phyloP scores from a whole-genome alignment of 2,888 invertebrate species.

The Tuta absoluta region DNA sequence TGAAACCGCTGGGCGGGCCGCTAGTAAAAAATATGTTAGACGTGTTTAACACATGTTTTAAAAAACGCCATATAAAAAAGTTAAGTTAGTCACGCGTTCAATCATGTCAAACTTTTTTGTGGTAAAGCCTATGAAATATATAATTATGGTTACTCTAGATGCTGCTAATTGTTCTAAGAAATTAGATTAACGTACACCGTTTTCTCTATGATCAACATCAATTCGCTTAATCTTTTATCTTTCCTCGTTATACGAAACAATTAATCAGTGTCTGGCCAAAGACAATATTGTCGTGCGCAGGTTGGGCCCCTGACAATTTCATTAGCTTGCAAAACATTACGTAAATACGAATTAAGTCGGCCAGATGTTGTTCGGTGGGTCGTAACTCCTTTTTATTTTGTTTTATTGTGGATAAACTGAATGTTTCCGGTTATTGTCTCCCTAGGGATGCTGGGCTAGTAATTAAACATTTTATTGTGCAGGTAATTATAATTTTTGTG shows the following conservation, averaged over 20 bases:
- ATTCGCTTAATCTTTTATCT: slow-evolving; percentile 21
- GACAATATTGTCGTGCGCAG: slow-evolving; percentile 39
- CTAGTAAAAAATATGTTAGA: too few species aligned
- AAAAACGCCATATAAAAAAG: too few species aligned
- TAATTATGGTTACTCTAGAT: too few species aligned
- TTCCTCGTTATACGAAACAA: slow-evolving; percentile 34
- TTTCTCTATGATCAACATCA: too few species aligned
- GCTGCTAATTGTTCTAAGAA: too few species aligned
- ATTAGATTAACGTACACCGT: too few species aligned
- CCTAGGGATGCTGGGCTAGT: slow-evolving; percentile 21
- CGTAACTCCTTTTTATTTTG: slow-evolving; percentile 70
- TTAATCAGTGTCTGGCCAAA: slow-evolving; percentile 40
- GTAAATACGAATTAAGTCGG: slow-evolving; percentile 57
- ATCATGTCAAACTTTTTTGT: too few species aligned
- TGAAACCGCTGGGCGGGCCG: too few species aligned
- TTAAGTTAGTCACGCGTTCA: too few species aligned
- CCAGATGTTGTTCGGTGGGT: slow-evolving; percentile 54
- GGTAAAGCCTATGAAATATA: too few species aligned
- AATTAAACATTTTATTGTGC: slow-evolving; percentile 28
- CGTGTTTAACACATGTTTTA: too few species aligned
- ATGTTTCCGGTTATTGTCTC: slow-evolving; percentile 39
- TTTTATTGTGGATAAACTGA: slow-evolving; percentile 51
- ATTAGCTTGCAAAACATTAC: slow-evolving; percentile 55
- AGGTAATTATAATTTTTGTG: slow-evolving; percentile 1
- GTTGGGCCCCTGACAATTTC: slow-evolving; percentile 55